These are phyloP conservation scores for Cryptoleucopteryx plumbea DNA, from an alignment of 2,113 vertebrate species.

Conservation along the genomic window DNA sequence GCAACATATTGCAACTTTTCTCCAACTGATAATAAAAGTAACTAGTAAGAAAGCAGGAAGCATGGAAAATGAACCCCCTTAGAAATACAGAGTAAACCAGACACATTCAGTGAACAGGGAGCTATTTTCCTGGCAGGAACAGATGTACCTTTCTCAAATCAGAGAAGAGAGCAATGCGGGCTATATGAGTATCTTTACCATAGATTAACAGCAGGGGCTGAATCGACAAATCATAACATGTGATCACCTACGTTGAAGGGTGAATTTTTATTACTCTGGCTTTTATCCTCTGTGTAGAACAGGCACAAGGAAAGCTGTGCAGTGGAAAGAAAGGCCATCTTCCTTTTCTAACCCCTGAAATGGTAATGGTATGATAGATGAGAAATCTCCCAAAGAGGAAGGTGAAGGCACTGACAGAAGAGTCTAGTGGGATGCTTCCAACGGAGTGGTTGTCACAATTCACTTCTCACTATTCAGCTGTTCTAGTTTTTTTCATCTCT, in stretches of 20 bases:
- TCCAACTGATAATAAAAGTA: neutral
- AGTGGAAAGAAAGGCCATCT: neutral
- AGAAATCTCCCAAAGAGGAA: neutral
- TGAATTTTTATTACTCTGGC: neutral
- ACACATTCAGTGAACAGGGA: neutral
- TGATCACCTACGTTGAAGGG: neutral
- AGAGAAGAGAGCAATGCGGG: neutral
- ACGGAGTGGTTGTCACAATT: neutral
- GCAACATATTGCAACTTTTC: neutral
- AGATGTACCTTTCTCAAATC: neutral
- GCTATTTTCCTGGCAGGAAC: neutral
- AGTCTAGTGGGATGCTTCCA: neutral
- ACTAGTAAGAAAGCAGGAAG: neutral
- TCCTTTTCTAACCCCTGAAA: neutral
- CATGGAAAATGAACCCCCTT: neutral
- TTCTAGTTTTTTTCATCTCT: neutral
- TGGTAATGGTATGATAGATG: neutral
- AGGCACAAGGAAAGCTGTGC: neutral
- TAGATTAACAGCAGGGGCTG: neutral
- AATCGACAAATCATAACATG: neutral
- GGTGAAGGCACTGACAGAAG: neutral
- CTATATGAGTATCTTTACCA: fast-evolving
- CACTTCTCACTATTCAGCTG: neutral
- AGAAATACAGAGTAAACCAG: neutral
- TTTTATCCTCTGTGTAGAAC: neutral